Conservation (phyloP, 2,797 vertebrate genomes). For the Ceyx erithaca region DNA sequence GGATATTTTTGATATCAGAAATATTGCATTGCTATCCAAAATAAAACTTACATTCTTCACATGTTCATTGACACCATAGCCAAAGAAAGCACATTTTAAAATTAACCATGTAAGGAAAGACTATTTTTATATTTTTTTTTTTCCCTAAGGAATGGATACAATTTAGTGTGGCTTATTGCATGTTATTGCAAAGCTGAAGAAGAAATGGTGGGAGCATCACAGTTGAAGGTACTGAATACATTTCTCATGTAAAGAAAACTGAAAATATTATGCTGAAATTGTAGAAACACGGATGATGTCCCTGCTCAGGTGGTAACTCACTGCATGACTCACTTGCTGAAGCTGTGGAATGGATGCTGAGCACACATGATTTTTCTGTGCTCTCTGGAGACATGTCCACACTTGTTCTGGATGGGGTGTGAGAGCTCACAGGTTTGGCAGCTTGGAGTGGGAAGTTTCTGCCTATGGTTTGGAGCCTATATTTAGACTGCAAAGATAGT, state of each 20-base stretch:
- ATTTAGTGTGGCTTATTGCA: background rate
- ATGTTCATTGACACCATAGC: background rate
- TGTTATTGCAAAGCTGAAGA: background rate
- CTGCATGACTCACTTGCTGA: background rate
- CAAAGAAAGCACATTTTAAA: background rate
- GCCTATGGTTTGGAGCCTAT: background rate
- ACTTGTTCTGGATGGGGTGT: background rate
- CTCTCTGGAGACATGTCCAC: background rate
- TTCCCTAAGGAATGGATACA: background rate
- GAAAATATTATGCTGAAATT: background rate
- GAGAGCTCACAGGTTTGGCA: background rate
- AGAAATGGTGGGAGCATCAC: background rate
- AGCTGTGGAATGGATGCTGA: background rate
- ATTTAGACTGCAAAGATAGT: background rate
- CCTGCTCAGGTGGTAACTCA: background rate
- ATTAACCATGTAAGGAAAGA: background rate
- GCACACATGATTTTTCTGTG: background rate
- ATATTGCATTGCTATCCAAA: background rate
- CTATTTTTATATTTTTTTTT: background rate
- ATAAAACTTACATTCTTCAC: background rate
- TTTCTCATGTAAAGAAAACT: background rate
- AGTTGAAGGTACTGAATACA: background rate
- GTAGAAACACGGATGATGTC: background rate
- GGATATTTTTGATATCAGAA: background rate
- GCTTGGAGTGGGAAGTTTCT: background rate